Conservation (phyloP, 2,113 vertebrate species). For the Nannospalax galili region DNA sequence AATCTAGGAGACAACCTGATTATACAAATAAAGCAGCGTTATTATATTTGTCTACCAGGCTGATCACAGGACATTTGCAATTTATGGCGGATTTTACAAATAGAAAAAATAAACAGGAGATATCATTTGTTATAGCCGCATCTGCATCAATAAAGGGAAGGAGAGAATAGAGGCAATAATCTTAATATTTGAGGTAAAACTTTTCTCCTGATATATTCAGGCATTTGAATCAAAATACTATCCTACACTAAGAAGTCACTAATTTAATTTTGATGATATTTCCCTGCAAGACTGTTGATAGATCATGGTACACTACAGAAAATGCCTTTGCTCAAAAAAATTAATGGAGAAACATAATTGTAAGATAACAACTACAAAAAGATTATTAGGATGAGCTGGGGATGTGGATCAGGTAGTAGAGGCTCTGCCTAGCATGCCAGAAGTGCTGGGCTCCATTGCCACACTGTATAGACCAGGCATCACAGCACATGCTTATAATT, state of each 20-base stretch:
- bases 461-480: not conserved
- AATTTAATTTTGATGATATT: constrained; percentile 59
- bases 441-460: no score
- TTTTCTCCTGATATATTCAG: constrained; percentile 41
- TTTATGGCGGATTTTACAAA: constrained; percentile 64
- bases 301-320: not conserved
- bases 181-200: constrained; percentile 34
- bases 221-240: constrained; percentile 57
- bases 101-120: constrained; percentile 66
- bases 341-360: not conserved
- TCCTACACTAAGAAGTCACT: constrained; percentile 28
- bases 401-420: not conserved
- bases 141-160: constrained; percentile 17
- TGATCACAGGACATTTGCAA: constrained; percentile 65
- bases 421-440: not conserved
- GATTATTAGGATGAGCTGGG: not conserved
- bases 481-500: not conserved
- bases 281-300: not conserved
- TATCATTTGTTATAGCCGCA: constrained; percentile 48
- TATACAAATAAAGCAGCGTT: constrained; percentile 73
- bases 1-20: constrained; percentile 71
- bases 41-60: constrained; percentile 68
- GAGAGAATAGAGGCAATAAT: not conserved
- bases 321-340: constrained; percentile 39
- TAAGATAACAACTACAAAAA: constrained; percentile 45